Conservation (phyloP, 2,113 vertebrate genomes). For the Herpailurus yagouaroundi region DNA sequence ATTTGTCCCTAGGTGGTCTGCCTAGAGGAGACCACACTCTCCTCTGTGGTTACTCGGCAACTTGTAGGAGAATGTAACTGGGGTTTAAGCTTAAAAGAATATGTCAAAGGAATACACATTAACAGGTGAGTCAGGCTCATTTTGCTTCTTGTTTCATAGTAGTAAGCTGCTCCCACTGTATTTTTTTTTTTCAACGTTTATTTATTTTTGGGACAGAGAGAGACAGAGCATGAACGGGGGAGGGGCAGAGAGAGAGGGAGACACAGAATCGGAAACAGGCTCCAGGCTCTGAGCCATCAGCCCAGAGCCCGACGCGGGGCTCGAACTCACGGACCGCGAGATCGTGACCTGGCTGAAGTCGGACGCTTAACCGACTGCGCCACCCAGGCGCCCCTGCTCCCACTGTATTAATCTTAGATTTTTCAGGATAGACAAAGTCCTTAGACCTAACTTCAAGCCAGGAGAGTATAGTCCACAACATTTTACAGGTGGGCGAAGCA, state of each 20-base stretch:
- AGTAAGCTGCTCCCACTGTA: neutral
- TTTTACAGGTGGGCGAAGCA: neutral
- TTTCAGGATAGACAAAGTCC: neutral
- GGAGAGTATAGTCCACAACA: neutral
- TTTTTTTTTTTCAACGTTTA: too few relatives aligned
- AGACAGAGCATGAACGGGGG: too few relatives aligned
- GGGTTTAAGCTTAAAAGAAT: neutral
- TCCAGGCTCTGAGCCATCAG: too few relatives aligned
- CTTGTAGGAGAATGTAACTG: neutral
- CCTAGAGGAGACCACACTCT: neutral
- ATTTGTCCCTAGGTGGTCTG: neutral
- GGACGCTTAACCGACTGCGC: too few relatives aligned
- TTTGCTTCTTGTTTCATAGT: neutral
- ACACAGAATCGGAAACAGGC: too few relatives aligned
- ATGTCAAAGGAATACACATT: neutral
- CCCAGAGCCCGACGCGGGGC: too few relatives aligned
- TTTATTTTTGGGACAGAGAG: too few relatives aligned
- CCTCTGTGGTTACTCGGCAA: neutral
- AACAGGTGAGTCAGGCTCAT: neutral
- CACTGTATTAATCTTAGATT: neutral
- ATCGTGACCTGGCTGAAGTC: too few relatives aligned
- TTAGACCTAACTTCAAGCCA: slow-evolving; percentile 8
- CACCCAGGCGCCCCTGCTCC: neutral
- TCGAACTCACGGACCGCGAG: too few relatives aligned
- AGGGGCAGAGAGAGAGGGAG: too few relatives aligned